Evolutionary conservation across 2,113 vertebrate genomes (phyloP), one percentile per base, ranked within the genome.

Genomic region (Caretta caretta): DNA sequence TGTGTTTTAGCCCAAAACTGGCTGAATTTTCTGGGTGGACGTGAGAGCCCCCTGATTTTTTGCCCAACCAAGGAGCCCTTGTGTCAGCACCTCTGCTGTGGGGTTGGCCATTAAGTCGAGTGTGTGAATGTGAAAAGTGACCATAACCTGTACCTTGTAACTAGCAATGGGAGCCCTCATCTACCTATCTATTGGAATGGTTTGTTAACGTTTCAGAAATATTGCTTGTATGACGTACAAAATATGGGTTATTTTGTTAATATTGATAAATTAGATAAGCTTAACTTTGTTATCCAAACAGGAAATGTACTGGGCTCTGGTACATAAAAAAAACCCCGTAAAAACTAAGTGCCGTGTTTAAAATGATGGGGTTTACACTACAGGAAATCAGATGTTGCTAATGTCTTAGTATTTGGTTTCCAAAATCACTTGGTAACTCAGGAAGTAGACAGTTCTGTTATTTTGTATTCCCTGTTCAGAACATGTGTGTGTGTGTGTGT

Each of bases 311-410:
- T 72, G 69, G 69, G n/a, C 9, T 38, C 69, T 20, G n/a, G 35
- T 38, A n/a, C n/a, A 38, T 38, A 10, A 5, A 72, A 62, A 31
- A 5, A 13, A n/a, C n/a, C 5, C 7, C 1, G 1, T 4, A 29
- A 29, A 10, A 27, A 8, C 19, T n/a, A 72, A 72, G n/a, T 38
- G 20, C 10, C n/a, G 22, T 19, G 20, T 38, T 72, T 72, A 10
- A 72, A 72, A 72, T 72, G 19, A 72, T 72, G 20, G 19, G 35
- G 17, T 19, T 72, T 72, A 72, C 31, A 35, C 38, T 72, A 72
- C 31, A 35, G n/a, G 8, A 19, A 16, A 72, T 20, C 31, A n/a
- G n/a, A 5, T 38, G 65, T 38, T 72, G n/a, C 31, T 29, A 62
- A 31, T 38, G 69, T 11, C 4, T 19, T 72, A 38, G n/a, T 38